Evolutionary conservation across 2,888 invertebrate species (phyloP), one percentile per base, ranked within the genome.

Genomic region (Heteromyza rotundicornis): DNA sequence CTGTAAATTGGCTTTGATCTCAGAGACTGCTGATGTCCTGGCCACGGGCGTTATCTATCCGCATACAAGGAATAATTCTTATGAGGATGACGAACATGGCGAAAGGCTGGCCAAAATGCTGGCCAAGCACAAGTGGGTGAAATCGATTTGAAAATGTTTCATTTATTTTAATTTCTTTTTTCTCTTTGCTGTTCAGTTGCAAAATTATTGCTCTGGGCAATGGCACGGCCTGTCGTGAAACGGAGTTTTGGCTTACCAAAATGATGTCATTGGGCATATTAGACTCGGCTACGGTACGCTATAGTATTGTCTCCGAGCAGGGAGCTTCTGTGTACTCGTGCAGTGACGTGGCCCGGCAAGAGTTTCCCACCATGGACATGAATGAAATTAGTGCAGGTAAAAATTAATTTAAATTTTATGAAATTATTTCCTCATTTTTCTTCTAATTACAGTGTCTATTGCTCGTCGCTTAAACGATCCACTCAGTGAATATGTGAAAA

Each of bases 291-390:
- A 70, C 73, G 7, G 83, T 88, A 53, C 87, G 88, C 1, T 90
- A 90, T 70, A 90, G 94, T 52, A 94, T 96, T 68, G 92, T 96
- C 0, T 92, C 91, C 57, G 97, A 97, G 82, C 89, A 91, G 75
- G 97, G 97, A 0, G 95, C 95, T 0, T 96, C 96, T 1, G 91
- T 96, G 72, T 97, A 97, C 82, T 96, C 96, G 12, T 91, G 95
- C 62, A 91, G 95, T 68, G 86, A 89, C 51, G 89, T 92, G 78
- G 97, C 96, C 0, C 88, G 89, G 69, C 89, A 89, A 82, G 97
- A 97, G 82, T 91, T 96, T 78, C 92, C 94, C 0, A 84, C 89
- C 56, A 85, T 95, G 84, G 94, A 96, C 79, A 90, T 90, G 1
- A 94, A 93, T 79, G 82, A 94, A 32, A 89, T 96, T 75, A 90